Evolutionary conservation across 2,797 vertebrate genomes (phyloP).

Genomic region (Spinus olivaceus): DNA sequence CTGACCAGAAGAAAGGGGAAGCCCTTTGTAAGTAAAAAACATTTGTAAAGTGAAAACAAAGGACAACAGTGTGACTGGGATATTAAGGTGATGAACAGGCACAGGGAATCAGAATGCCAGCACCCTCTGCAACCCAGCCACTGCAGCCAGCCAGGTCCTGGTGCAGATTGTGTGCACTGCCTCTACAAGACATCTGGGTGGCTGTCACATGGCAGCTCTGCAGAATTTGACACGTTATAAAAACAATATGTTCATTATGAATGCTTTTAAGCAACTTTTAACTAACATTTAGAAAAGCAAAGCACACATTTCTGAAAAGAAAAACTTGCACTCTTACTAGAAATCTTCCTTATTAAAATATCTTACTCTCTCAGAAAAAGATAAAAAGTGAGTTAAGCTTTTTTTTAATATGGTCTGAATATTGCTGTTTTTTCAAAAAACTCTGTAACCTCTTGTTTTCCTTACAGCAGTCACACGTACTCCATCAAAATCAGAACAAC

Average conservation of each 20-base stretch:
- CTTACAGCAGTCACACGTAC: background rate
- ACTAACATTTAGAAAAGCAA: background rate
- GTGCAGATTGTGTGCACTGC: accelerated
- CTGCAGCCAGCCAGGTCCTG: background rate
- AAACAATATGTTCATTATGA: background rate
- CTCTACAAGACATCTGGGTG: accelerated
- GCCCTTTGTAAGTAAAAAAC: background rate
- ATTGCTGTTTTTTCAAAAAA: background rate
- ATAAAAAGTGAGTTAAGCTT: background rate
- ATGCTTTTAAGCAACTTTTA: background rate
- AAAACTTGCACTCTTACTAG: background rate
- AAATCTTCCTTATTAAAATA: background rate
- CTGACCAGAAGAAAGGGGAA: background rate
- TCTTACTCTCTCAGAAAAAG: background rate
- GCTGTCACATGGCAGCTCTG: background rate
- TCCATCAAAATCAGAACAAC: background rate
- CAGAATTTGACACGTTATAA: background rate
- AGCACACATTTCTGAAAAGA: background rate
- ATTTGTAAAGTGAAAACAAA: background rate
- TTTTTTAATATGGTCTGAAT: background rate
- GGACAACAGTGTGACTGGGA: background rate
- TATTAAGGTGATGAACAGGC: background rate
- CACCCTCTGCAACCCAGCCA: background rate
- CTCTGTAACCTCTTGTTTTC: background rate
- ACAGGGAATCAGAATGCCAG: background rate